Evolutionary conservation across 1,140 invertebrate species (phyloP), one percentile per base, ranked within the genome.

Genomic region (Samia ricini): DNA sequence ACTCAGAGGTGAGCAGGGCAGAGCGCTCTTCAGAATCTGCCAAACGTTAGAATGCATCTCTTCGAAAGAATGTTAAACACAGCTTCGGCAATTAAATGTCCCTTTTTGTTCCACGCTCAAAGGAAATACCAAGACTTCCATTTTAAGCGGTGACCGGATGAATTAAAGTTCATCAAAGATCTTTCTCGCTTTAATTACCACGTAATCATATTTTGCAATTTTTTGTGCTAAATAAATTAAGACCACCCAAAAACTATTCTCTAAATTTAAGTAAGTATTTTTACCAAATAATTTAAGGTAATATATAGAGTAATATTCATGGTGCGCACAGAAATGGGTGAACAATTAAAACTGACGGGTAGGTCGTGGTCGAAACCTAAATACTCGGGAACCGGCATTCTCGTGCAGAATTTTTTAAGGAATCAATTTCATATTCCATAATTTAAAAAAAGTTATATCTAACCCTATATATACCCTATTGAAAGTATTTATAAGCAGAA

Each of bases 81-180:
- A 1, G 15, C 15, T 8, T 42, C 51, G 48, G 61, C 60, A 66
- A 48, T 57, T 55, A 50, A 20, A 63, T 66, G 63, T 19, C 24
- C 36, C 60, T 81, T 80, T 82, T 82, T 79, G 73, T 76, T 71
- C 56, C 69, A 58, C 65, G 57, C 73, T 73, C 69, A 68, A 64
- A 83, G 74, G 75, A 83, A 79, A 81, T 82, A 74, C 79, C 74
- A 64, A 69, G 72, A 74, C 76, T 73, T 77, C 65, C 71, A 77
- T 74, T 78, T 76, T 76, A 76, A 78, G 33, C 69, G 68, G 68
- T 68, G 63, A 69, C 68, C 70, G 68, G 71, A 77, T 76, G 73
- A 77, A 69, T 76, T 69, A 63, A 67, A 66, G 66, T 61, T 58
- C 64, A 64, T 74, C 66, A 36, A 57, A 57, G 22, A 21, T 10